A percentile compares a stretch with the other conserved stretches of the same genome.
phyloP scores from a whole-genome alignment of 2,113 vertebrate species.

The Physeter macrocephalus region DNA sequence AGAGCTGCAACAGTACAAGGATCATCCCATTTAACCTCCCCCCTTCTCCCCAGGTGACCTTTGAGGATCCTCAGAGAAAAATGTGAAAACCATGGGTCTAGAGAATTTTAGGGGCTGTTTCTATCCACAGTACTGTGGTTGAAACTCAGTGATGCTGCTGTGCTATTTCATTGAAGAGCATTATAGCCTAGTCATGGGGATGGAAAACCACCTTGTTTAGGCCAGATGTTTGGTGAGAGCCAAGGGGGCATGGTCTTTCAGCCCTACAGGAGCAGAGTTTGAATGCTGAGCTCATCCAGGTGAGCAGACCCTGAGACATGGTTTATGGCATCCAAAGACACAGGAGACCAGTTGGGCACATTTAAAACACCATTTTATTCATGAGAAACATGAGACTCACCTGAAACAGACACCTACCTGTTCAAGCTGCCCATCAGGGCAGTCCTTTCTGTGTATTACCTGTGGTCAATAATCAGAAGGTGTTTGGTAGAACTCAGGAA shows the following conservation, averaged over 20 bases:
- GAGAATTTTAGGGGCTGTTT: not conserved
- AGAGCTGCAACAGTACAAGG: not conserved
- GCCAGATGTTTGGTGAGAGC: not conserved
- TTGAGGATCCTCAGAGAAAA: not conserved
- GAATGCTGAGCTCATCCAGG: not conserved
- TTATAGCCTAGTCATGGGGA: rapidly evolving
- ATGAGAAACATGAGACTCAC: not conserved
- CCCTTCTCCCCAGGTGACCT: not conserved
- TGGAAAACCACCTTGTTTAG: not conserved
- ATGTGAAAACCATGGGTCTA: not conserved
- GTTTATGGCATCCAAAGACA: not conserved
- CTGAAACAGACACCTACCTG: not conserved
- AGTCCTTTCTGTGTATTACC: not conserved
- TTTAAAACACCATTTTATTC: not conserved
- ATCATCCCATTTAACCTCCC: not conserved
- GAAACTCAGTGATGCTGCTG: not conserved
- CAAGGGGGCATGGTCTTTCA: not conserved
- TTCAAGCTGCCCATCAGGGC: not conserved
- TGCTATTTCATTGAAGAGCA: not conserved
- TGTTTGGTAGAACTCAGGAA: not conserved
- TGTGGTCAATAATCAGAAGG: not conserved
- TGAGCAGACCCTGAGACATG: not conserved
- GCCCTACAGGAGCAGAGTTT: not conserved
- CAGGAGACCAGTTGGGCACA: not conserved
- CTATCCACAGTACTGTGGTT: not conserved